These are phyloP conservation scores for Rhopalosiphum maidis DNA, from an alignment of 1,140 invertebrate species.

Conservation along the genomic window DNA sequence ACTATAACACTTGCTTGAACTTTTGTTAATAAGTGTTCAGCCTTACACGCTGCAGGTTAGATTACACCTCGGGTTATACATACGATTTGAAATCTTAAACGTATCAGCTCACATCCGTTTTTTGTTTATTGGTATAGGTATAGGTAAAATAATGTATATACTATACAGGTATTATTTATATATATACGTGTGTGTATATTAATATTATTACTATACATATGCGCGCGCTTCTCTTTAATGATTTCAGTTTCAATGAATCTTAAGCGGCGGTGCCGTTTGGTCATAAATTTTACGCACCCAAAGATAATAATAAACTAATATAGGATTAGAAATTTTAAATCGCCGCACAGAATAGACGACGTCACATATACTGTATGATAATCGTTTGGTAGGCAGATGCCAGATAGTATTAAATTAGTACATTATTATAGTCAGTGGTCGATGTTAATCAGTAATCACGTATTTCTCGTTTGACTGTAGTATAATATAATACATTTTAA, in stretches of 20 bases:
- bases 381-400: neutral
- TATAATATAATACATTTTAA: constrained; percentile 14
- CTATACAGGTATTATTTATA: neutral
- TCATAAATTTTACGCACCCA: neutral
- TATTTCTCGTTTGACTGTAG: constrained; percentile 3
- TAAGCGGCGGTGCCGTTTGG: neutral
- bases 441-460: neutral
- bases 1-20: neutral
- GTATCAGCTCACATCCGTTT: neutral
- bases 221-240: neutral
- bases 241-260: neutral
- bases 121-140: neutral
- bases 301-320: constrained; percentile 12
- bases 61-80: neutral
- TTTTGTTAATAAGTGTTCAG: neutral
- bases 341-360: neutral
- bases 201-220: neutral
- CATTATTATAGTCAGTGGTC: neutral
- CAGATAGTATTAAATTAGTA: neutral
- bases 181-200: neutral
- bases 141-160: neutral
- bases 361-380: neutral
- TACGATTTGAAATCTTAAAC: neutral
- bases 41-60: neutral
- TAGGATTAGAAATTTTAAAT: neutral